A percentile compares a stretch with the other conserved stretches of the same genome.
phyloP scores from a whole-genome alignment of 2,113 vertebrate species.

The Indicator maculatus region DNA sequence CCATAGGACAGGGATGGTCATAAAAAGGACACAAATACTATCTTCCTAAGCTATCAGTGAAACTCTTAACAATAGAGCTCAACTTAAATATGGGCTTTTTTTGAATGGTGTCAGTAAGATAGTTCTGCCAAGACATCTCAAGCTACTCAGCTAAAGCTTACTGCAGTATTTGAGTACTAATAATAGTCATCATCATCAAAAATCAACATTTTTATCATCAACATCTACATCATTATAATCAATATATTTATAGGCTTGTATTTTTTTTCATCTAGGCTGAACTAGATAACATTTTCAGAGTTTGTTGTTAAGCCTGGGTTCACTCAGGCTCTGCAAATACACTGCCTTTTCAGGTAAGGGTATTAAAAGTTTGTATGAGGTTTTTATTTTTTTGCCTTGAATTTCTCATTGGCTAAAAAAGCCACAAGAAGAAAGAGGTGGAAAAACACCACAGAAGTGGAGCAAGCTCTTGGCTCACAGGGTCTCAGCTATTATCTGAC shows the following conservation, averaged over 20 bases:
- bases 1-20: not conserved
- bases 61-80: not conserved
- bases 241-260: not conserved
- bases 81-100: not conserved
- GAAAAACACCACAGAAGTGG: not conserved
- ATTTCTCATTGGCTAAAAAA: slow-evolving; percentile 11
- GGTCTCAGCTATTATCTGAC: not conserved
- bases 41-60: not conserved
- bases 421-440: not conserved
- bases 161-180: not conserved
- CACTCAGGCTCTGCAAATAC: not conserved
- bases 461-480: not conserved
- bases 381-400: not conserved
- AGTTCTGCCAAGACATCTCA: not conserved
- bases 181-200: not conserved
- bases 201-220: not conserved
- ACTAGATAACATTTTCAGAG: not conserved
- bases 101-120: not conserved
- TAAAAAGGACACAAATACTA: not conserved
- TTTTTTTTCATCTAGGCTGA: not conserved
- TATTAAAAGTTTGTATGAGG: not conserved
- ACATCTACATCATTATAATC: not conserved
- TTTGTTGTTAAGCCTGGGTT: not conserved
- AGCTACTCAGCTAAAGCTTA: not conserved
- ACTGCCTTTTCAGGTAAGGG: not conserved